Percentiles rank a stretch among this genome's conserved stretches.
These are phyloP conservation scores for Drosophila eohydei DNA, from an alignment of 2,888 invertebrate genomes.

Conservation along the genomic window DNA sequence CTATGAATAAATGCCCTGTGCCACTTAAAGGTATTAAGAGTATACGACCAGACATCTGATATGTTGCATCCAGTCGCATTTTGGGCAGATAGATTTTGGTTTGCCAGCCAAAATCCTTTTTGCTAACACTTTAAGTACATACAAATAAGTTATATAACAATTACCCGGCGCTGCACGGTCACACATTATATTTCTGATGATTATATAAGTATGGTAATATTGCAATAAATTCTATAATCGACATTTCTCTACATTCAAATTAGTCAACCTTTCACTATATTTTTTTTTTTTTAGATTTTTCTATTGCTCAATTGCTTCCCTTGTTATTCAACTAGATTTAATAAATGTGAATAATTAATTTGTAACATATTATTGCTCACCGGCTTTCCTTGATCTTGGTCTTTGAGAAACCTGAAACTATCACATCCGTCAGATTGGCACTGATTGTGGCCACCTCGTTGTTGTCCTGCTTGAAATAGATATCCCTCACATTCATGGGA, in stretches of 20 bases:
- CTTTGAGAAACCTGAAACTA: conserved; percentile 88
- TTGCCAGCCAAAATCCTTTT: conserved; percentile 88
- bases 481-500: conserved; percentile 88
- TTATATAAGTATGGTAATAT: background rate
- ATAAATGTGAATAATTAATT: background rate
- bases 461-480: conserved; percentile 89
- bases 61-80: conserved; percentile 88
- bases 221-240: background rate
- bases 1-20: conserved; percentile 89
- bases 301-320: background rate
- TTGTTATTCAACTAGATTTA: background rate
- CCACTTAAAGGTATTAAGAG: conserved; percentile 89
- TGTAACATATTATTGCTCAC: conserved; percentile 83
- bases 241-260: background rate
- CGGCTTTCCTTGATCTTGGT: conserved; percentile 87
- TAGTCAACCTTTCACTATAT: background rate
- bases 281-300: background rate
- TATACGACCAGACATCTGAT: conserved; percentile 88
- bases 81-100: conserved; percentile 88
- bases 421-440: conserved; percentile 88
- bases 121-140: conserved; percentile 86
- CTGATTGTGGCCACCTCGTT: conserved; percentile 90
- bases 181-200: background rate
- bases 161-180: background rate
- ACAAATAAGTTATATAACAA: background rate